A percentile compares a stretch with the other conserved stretches of the same genome.
Evolutionary conservation across 2,113 vertebrate species (phyloP).

Genomic region (Mirza zaza): DNA sequence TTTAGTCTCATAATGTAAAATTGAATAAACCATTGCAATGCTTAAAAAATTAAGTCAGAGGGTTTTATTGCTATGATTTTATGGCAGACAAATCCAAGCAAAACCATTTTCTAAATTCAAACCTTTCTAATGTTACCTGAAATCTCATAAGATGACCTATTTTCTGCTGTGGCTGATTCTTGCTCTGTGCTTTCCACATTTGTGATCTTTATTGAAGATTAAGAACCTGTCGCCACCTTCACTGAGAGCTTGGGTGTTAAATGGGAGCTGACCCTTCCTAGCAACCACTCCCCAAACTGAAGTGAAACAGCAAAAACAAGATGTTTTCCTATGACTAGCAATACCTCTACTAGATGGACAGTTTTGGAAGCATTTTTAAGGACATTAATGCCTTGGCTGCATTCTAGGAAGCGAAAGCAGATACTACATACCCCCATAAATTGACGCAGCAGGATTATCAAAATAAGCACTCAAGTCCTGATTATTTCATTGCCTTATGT

Average conservation of each 20-base stretch:
- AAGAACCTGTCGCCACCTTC: background rate
- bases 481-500: background rate
- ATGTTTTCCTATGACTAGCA: background rate
- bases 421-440: background rate
- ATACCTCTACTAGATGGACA: background rate
- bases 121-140: background rate
- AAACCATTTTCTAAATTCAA: conserved; percentile 1
- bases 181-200: background rate
- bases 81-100: conserved; percentile 1
- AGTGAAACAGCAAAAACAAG: background rate
- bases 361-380: background rate
- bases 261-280: background rate
- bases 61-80: conserved; percentile 50
- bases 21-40: conserved; percentile 30
- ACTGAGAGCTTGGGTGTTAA: background rate
- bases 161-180: background rate
- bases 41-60: background rate
- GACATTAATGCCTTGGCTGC: background rate
- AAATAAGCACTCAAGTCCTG: background rate
- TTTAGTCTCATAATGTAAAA: conserved; percentile 25
- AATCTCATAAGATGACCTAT: background rate
- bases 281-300: background rate
- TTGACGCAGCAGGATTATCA: background rate
- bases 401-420: background rate
- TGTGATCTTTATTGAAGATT: background rate